Evolutionary conservation across 2,113 vertebrate genomes (phyloP).

Genomic region (Sceloporus tristichus): DNA sequence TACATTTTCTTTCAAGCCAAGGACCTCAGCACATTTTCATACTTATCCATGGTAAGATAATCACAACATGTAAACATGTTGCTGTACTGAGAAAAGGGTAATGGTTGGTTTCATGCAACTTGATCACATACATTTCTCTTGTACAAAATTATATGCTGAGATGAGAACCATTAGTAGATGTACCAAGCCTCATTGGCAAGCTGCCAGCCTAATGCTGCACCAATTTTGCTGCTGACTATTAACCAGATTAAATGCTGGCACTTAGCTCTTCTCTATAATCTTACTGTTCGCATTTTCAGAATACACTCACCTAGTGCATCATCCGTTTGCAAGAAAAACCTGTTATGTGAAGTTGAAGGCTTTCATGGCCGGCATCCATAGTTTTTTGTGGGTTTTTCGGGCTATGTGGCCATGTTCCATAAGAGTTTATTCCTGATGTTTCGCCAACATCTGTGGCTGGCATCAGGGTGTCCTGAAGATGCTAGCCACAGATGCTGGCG

Average conservation of each 20-base stretch:
- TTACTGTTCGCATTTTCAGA: not conserved
- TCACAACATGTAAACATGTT: not conserved
- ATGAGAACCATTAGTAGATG: not conserved
- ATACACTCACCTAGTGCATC: not conserved
- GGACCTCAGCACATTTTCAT: not conserved
- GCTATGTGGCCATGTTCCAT: too few relatives aligned
- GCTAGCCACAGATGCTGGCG: too few relatives aligned
- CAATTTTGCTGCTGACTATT: not conserved
- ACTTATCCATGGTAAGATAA: not conserved
- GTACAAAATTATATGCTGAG: not conserved
- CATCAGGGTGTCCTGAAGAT: too few relatives aligned
- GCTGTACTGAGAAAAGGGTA: not conserved
- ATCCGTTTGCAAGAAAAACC: not conserved
- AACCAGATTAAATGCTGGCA: conserved; percentile 22
- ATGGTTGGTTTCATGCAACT: not conserved
- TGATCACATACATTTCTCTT: not conserved
- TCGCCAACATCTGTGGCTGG: too few relatives aligned
- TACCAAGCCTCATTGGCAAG: not conserved
- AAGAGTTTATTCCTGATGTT: too few relatives aligned
- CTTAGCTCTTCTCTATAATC: conserved; percentile 22
- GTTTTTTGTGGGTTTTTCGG: too few relatives aligned
- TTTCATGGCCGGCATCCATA: too few relatives aligned
- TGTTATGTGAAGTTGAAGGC: not conserved
- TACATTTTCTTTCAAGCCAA: not conserved
- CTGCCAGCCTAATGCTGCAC: not conserved